A percentile compares a stretch with the other conserved stretches of the same genome.
Evolutionary conservation across 2,113 vertebrate species (phyloP).

Genomic region (Tyrannus savana): DNA sequence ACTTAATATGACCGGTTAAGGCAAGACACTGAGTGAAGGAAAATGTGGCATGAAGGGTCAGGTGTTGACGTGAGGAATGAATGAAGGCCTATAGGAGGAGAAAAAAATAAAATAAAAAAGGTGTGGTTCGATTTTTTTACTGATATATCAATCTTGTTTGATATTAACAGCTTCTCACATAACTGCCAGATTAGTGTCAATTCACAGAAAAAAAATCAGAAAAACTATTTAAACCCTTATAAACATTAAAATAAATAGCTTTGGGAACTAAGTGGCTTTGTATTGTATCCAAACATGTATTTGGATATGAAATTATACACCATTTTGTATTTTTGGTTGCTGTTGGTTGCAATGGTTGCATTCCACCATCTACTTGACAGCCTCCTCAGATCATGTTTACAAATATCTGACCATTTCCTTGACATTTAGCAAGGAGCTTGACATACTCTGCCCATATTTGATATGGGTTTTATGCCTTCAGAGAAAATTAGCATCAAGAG

Average conservation of each 20-base stretch:
- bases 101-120: neutral
- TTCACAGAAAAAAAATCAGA: neutral
- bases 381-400: neutral
- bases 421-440: neutral
- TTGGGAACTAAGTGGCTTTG: neutral
- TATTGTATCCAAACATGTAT: neutral
- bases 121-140: neutral
- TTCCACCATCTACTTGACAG: neutral
- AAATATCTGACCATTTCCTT: neutral
- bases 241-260: neutral
- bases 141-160: neutral
- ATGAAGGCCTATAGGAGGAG: neutral
- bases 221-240: neutral
- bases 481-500: neutral
- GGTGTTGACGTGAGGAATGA: neutral
- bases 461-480: neutral
- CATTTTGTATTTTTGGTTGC: neutral
- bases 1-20: accelerated
- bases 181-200: neutral
- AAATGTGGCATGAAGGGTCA: neutral
- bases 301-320: accelerated
- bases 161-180: neutral
- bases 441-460: neutral
- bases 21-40: neutral
- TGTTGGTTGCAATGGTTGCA: too few relatives aligned